These are phyloP conservation scores for Pegea sp. DNA, from an alignment of 23 tunicate species.

Conservation along the genomic window DNA sequence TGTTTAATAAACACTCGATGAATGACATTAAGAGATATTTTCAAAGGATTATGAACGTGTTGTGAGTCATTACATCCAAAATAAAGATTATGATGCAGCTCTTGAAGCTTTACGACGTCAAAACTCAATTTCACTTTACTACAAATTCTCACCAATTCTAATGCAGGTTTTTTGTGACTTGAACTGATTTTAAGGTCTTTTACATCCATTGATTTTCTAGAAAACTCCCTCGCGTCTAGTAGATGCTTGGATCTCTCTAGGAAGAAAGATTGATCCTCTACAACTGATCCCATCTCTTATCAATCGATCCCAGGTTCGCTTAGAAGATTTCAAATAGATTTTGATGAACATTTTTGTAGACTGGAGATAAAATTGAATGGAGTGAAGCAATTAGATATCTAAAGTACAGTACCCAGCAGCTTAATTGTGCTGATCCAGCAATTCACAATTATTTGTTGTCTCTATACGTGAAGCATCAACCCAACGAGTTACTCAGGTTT, in stretches of 20 bases:
- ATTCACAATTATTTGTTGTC: constrained; percentile 76
- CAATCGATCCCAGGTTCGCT: constrained; percentile 25
- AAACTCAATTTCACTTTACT: constrained; percentile 36
- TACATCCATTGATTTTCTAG: constrained; percentile 19
- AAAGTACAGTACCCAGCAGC: constrained; percentile 22
- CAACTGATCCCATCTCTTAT: constrained; percentile 61
- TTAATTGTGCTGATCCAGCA: constrained; percentile 34
- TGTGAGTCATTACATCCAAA: constrained; percentile 72
- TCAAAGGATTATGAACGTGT: constrained; percentile 58
- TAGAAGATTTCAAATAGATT: neutral
- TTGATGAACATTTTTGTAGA: constrained; percentile 1
- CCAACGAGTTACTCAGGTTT: constrained; percentile 29
- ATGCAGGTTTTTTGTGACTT: constrained; percentile 49
- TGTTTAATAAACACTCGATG: neutral
- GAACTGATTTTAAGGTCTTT: neutral
- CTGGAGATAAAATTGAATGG: constrained; percentile 9
- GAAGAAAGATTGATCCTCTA: constrained; percentile 23
- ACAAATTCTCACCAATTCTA: constrained; percentile 64
- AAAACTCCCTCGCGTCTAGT: constrained; percentile 43
- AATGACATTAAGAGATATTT: neutral
- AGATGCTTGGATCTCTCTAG: constrained; percentile 48
- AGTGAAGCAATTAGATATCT: constrained; percentile 55
- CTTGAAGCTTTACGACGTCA: constrained; percentile 68
- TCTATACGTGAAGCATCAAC: constrained; percentile 54
- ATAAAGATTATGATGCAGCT: constrained; percentile 64